Percentiles rank a stretch among this genome's conserved stretches.
Evolutionary conservation across 2,888 invertebrate genomes (phyloP).

Genomic region (Lacanobia wlatinum): DNA sequence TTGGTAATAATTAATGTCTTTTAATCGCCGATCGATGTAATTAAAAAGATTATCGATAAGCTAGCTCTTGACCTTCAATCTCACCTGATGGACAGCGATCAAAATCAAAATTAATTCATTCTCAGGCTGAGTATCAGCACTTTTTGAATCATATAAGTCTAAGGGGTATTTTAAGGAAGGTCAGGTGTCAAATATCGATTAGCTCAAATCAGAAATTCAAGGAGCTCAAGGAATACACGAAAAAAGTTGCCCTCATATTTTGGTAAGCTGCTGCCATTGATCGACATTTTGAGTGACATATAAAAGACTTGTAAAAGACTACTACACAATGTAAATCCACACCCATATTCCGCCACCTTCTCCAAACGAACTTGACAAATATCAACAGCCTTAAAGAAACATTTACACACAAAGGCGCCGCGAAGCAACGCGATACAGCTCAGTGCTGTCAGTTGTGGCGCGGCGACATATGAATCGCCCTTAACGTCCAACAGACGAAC

Average conservation of each 20-base stretch:
- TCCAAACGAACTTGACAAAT: slow-evolving; percentile 39
- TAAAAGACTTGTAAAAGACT: not conserved
- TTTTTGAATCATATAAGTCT: no score
- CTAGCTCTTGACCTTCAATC: no score
- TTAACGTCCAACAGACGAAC: slow-evolving; percentile 11
- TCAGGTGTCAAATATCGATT: no score
- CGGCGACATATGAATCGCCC: slow-evolving; percentile 53
- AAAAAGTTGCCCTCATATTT: not conserved
- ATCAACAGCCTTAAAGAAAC: slow-evolving; percentile 22
- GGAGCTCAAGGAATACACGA: no score
- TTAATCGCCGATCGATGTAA: no score
- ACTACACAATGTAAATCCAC: slow-evolving; percentile 11
- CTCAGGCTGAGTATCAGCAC: no score
- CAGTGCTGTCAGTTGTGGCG: not conserved
- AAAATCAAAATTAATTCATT: no score
- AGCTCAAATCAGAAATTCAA: no score
- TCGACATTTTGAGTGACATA: not conserved
- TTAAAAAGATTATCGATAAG: no score
- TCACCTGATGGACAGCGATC: no score
- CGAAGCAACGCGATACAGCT: slow-evolving; percentile 1
- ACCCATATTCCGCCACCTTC: not conserved
- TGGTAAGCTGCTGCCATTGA: not conserved
- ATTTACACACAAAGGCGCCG: slow-evolving; percentile 46
- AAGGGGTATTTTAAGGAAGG: no score
- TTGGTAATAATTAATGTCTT: no score